Evolutionary conservation across 1,140 invertebrate genomes (phyloP).

Genomic region (Akabosia matsudoensis): DNA sequence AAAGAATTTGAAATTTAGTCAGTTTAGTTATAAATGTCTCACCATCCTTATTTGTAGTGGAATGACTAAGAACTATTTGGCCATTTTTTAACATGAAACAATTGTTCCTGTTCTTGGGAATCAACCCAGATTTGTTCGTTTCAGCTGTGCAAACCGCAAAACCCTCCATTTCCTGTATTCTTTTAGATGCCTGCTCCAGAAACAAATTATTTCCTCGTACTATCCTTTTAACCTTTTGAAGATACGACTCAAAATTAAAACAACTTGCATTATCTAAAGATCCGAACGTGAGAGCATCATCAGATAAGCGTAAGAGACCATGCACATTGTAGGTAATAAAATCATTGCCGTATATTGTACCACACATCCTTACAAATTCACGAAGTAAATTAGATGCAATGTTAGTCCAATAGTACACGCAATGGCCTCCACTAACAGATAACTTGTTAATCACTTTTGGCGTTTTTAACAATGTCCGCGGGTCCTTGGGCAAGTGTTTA

Average conservation of each 20-base stretch:
- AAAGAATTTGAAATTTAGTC: background rate
- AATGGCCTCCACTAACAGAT: background rate
- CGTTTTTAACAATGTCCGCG: background rate
- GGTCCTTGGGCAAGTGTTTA: background rate
- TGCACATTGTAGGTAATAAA: constrained; percentile 11
- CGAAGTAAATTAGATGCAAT: background rate
- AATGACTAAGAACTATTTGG: background rate
- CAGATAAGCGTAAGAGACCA: background rate
- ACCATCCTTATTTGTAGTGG: background rate
- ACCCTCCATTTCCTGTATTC: background rate
- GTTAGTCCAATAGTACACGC: background rate
- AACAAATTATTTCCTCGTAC: background rate
- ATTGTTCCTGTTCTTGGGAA: background rate
- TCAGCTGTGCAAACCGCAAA: background rate
- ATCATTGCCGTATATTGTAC: background rate
- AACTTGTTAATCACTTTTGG: background rate
- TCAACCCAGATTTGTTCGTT: background rate
- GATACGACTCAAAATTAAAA: background rate
- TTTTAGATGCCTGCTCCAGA: constrained; percentile 6
- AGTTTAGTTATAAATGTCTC: background rate
- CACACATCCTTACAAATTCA: background rate
- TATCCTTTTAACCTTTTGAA: constrained; percentile 2
- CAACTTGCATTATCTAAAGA: background rate
- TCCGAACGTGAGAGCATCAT: background rate
- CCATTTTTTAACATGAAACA: background rate